Percentiles rank a stretch among this genome's conserved stretches.
phyloP scores from a whole-genome alignment of 1,140 invertebrate species.

The Monochamus saltuarius region DNA sequence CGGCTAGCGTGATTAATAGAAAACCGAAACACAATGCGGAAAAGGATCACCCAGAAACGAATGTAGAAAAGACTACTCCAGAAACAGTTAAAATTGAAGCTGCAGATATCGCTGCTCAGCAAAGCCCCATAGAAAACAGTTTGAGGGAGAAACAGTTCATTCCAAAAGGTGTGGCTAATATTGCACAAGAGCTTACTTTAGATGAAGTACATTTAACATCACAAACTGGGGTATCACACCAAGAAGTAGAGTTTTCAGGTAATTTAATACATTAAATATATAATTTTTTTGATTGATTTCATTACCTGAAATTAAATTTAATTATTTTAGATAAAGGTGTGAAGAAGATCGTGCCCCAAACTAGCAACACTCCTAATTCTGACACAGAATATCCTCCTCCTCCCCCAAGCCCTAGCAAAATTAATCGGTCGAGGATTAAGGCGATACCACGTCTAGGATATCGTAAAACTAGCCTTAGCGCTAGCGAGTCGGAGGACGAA shows the following conservation, averaged over 20 bases:
- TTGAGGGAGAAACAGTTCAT: too few relatives aligned
- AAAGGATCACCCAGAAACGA: conserved; percentile 10
- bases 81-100: too few relatives aligned
- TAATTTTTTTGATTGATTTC: not conserved
- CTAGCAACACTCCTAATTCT: conserved; percentile 14
- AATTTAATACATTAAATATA: not conserved
- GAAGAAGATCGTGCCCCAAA: conserved; percentile 2
- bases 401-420: conserved; percentile 47
- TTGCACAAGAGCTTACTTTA: too few relatives aligned
- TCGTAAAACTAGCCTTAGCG: conserved; percentile 44
- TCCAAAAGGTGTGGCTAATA: too few relatives aligned
- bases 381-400: conserved; percentile 41
- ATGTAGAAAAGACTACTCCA: not conserved
- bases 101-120: too few relatives aligned
- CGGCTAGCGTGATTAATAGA: conserved; percentile 25
- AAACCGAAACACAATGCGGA: conserved; percentile 16
- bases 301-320: not conserved
- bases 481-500: conserved; percentile 51
- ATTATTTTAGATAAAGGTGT: conserved; percentile 11
- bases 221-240: not conserved
- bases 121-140: too few relatives aligned
- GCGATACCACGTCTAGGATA: conserved; percentile 42
- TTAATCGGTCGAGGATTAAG: conserved; percentile 45
- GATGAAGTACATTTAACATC: too few relatives aligned
- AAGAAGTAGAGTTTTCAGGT: conserved; percentile 5